Percentiles rank a stretch among this genome's conserved stretches.
These are phyloP conservation scores for Otocyon megalotis DNA, from an alignment of 2,113 vertebrate species.

Conservation along the genomic window DNA sequence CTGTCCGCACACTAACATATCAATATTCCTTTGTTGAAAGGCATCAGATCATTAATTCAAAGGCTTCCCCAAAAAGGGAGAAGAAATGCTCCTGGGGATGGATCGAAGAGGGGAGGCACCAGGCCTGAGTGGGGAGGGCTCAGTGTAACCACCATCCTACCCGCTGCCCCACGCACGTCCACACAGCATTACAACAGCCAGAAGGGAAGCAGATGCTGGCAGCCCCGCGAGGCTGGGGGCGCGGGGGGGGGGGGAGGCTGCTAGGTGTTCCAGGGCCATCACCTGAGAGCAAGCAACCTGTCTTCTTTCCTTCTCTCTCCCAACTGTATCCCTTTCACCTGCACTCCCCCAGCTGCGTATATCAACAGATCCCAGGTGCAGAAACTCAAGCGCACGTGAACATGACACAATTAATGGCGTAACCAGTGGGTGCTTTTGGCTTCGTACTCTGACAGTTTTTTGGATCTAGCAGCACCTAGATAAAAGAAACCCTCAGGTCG, in stretches of 20 bases:
- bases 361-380: conserved; percentile 40
- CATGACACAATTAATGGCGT: background rate
- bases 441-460: conserved; percentile 30
- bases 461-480: conserved; percentile 45
- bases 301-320: background rate
- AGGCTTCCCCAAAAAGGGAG: background rate
- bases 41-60: conserved; percentile 63
- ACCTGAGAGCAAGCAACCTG: background rate
- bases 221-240: background rate
- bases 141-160: background rate
- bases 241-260: background rate
- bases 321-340: background rate
- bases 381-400: background rate
- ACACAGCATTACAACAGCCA: background rate
- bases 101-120: background rate
- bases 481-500: background rate
- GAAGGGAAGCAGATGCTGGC: background rate
- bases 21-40: conserved; percentile 74
- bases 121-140: background rate
- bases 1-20: conserved; percentile 64
- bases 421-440: conserved; percentile 33
- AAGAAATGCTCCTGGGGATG: background rate
- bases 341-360: background rate
- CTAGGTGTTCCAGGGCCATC: background rate
- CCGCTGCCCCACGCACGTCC: background rate